A percentile compares a stretch with the other conserved stretches of the same genome.
phyloP scores from a whole-genome alignment of 30 jellyfish, hydroid and myxozoan species.

The Cassiopea xamachana region DNA sequence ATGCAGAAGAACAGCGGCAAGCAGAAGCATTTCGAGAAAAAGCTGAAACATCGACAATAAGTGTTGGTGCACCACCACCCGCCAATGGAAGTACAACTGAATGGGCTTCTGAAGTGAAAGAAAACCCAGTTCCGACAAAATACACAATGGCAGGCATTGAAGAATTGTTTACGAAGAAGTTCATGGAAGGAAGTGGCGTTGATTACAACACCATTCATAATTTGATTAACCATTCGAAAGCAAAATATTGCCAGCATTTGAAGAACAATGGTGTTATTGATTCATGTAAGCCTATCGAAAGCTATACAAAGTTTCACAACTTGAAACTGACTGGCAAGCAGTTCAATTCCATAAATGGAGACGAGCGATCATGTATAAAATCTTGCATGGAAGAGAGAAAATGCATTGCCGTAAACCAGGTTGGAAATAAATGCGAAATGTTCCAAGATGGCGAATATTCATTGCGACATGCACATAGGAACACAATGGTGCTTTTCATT shows the following conservation, averaged over 20 bases:
- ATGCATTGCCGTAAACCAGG: constrained; percentile 11
- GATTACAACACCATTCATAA: background rate
- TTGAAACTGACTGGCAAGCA: constrained; percentile 1
- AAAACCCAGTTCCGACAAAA: constrained; percentile 69
- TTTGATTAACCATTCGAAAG: constrained; percentile 6
- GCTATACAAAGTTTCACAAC: constrained; percentile 32
- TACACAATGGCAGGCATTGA: constrained; percentile 56
- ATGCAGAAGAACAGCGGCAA: constrained; percentile 8
- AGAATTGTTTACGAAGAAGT: constrained; percentile 53
- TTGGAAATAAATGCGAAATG: background rate
- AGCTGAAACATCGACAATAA: constrained; percentile 61
- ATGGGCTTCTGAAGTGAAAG: constrained; percentile 81
- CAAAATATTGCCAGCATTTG: constrained; percentile 37
- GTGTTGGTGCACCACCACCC: constrained; percentile 84
- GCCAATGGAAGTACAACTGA: constrained; percentile 55
- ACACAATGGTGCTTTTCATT: background rate
- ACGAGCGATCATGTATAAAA: constrained; percentile 4
- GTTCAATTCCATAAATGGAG: background rate
- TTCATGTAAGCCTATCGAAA: constrained; percentile 40
- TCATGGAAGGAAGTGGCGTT: constrained; percentile 37
- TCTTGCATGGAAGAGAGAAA: constrained; percentile 23
- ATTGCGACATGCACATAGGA: background rate
- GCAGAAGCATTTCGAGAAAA: constrained; percentile 44
- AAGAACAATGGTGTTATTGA: constrained; percentile 41
- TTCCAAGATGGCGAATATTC: background rate